Base-by-base conservation (phyloP, 2,113 vertebrate genomes). In the Lepisosteus oculatus region DNA sequence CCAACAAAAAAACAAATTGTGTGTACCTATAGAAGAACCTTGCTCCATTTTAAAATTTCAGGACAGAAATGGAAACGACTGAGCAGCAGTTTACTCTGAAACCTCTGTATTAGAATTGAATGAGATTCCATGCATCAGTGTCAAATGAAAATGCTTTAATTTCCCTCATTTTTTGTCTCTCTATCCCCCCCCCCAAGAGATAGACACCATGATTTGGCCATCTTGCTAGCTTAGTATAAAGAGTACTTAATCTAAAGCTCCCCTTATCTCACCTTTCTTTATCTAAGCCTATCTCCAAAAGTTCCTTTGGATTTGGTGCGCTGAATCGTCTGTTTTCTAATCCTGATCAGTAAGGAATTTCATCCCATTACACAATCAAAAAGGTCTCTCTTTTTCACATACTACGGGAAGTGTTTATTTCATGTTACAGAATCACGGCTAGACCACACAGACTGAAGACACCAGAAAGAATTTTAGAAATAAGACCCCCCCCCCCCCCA, bases 211-310 rank as follows among this genome's bases (percentile, higher is more conserved):
- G 62, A 47, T 64, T 56, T 66, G 61, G 45, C 66, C 64, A 72
- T 65, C 75, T 71, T 72, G 43, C 44, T 61, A 57, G 73, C 62
- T 77, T 57, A 69, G 54, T 70, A 66, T 69, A 69, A 74, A 79
- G 66, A 72, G 73, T 74, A 68, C 79, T 43, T 80, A 75, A 77
- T 76, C 75, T 71, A 68, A 79, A 76, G 56, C 78, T 76, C 45
- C 55, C 15, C 71, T 77, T 72, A 72, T 71, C 45, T 77, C 71
- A 55, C 55, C 67, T 61, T 45, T 56, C 68, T n/a, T 62, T 57
- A 67, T 75, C 73, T 72, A 67, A 70, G 69, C 69, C 72, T 44
- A 69, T 73, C 74, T 76, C 64, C 66, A 74, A 72, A 64, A 41
- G 72, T 70, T 75, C 59, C 67, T 57, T 4, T 12, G 72, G 72